phyloP scores from a whole-genome alignment of 2,888 invertebrate genomes.

The Drosophila imparisetae region DNA sequence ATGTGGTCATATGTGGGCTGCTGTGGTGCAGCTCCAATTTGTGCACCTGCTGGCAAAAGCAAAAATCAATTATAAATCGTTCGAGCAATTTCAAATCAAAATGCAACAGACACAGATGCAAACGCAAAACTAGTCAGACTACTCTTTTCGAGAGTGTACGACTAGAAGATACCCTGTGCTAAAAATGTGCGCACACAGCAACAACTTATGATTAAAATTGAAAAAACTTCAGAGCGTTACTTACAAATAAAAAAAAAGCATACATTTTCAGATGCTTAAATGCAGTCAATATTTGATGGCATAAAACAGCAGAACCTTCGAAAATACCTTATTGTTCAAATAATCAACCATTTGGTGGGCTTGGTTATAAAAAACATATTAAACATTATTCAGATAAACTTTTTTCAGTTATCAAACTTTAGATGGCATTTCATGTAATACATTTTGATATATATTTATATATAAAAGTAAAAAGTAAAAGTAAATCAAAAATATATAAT shows the following conservation, averaged over 20 bases:
- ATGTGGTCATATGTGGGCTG: constrained; percentile 45
- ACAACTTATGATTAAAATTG: rapidly evolving
- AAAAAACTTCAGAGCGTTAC: background rate
- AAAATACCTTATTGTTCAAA: background rate
- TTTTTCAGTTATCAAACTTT: background rate
- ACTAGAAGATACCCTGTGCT: background rate
- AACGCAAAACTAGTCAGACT: background rate
- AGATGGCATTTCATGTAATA: background rate
- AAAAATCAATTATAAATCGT: constrained; percentile 72
- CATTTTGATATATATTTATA: background rate
- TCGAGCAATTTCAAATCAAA: constrained; percentile 51
- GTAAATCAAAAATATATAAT: background rate
- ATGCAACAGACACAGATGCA: constrained; percentile 27
- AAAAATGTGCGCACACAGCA: background rate
- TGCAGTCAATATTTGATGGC: background rate
- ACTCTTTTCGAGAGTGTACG: background rate
- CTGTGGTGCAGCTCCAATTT: constrained; percentile 51
- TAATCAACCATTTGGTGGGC: background rate
- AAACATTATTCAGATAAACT: background rate
- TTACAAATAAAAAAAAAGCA: background rate
- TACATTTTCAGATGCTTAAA: background rate
- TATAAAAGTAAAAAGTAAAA: background rate
- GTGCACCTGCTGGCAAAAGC: constrained; percentile 72
- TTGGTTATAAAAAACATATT: background rate
- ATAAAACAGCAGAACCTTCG: background rate